phyloP scores from a whole-genome alignment of 2,797 vertebrate genomes.

The Typhlichthys eigenmanni region DNA sequence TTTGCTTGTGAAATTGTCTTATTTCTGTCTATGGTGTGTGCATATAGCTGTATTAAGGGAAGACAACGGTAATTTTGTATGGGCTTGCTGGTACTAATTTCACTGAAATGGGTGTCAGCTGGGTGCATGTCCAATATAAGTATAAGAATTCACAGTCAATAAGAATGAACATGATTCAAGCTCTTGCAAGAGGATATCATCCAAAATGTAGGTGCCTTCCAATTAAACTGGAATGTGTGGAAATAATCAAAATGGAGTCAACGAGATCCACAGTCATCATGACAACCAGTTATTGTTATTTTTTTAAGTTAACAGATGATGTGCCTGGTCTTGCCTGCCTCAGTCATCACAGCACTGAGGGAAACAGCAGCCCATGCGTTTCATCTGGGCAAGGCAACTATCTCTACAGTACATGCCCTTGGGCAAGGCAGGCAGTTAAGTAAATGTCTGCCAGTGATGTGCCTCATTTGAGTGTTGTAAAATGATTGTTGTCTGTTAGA shows the following conservation, averaged over 20 bases:
- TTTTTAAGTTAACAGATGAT: slow-evolving; percentile 79
- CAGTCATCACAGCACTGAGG: slow-evolving; percentile 65
- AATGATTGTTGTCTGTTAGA: background rate
- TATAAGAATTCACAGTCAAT: slow-evolving; percentile 19
- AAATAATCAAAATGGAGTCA: slow-evolving; percentile 71
- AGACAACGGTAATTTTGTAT: slow-evolving; percentile 51
- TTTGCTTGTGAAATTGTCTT: slow-evolving; percentile 29
- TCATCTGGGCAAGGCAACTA: slow-evolving; percentile 70
- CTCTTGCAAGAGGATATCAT: slow-evolving; percentile 61
- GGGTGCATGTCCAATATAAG: slow-evolving; percentile 33
- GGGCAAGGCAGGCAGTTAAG: background rate
- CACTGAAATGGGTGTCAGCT: slow-evolving; percentile 53
- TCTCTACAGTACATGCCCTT: background rate
- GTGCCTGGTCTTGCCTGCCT: slow-evolving; percentile 83
- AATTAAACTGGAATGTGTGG: slow-evolving; percentile 62
- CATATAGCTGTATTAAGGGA: slow-evolving; percentile 28
- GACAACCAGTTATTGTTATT: slow-evolving; percentile 72
- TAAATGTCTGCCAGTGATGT: too few relatives aligned
- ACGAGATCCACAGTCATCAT: slow-evolving; percentile 57
- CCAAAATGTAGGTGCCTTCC: slow-evolving; percentile 62
- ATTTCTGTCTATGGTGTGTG: slow-evolving; percentile 15
- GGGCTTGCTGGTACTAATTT: slow-evolving; percentile 33
- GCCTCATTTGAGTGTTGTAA: background rate
- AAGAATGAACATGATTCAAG: slow-evolving; percentile 28
- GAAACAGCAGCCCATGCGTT: slow-evolving; percentile 68